These are phyloP conservation scores for Cecropterus lyciades DNA, from an alignment of 1,140 invertebrate species.

Conservation along the genomic window DNA sequence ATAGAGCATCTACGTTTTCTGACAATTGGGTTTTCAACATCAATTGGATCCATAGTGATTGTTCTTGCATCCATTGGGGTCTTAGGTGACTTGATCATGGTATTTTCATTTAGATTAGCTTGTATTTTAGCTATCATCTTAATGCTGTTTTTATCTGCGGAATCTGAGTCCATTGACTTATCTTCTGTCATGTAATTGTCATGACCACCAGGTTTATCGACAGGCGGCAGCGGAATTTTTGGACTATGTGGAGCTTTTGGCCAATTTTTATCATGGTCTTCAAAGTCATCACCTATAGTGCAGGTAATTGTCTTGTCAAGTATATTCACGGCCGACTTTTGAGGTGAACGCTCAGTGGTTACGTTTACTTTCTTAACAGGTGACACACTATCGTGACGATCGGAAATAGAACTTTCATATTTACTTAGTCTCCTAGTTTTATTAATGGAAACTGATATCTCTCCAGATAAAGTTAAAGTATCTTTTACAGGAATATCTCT, in stretches of 20 bases:
- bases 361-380: conserved; percentile 52
- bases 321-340: conserved; percentile 44
- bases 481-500: conserved; percentile 49
- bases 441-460: conserved; percentile 41
- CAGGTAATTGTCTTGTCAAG: conserved; percentile 51
- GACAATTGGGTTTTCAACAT: conserved; percentile 61
- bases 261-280: conserved; percentile 68
- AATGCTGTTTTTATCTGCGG: conserved; percentile 69
- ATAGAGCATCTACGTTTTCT: conserved; percentile 60
- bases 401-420: conserved; percentile 46
- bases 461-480: conserved; percentile 35
- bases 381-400: conserved; percentile 46
- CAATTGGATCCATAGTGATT: conserved; percentile 61
- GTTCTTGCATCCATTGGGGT: conserved; percentile 77
- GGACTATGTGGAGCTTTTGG: conserved; percentile 67
- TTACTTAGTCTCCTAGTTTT: conserved; percentile 50
- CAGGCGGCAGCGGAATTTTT: conserved; percentile 59
- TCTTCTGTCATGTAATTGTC: conserved; percentile 80
- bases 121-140: conserved; percentile 81
- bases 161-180: conserved; percentile 72
- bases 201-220: conserved; percentile 70
- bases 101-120: conserved; percentile 78
- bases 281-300: conserved; percentile 52
- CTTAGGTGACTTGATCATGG: conserved; percentile 79
- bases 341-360: conserved; percentile 28